A percentile compares a stretch with the other conserved stretches of the same genome.
These are phyloP conservation scores for Hiodon alosoides DNA, from an alignment of 2,113 vertebrate species.

Conservation along the genomic window DNA sequence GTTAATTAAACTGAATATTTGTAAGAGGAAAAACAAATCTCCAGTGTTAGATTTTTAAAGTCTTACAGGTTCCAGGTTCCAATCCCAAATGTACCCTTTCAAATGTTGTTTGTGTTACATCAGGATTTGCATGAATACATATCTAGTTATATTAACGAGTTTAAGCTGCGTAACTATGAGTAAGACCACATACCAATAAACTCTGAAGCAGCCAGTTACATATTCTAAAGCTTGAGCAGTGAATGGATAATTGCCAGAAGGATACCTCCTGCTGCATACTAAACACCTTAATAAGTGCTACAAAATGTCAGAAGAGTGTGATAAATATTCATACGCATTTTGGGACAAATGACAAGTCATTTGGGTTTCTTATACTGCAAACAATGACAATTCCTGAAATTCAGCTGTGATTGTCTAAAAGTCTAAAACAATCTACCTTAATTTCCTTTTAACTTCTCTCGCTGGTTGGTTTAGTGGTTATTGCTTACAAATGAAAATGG, in stretches of 20 bases:
- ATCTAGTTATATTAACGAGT: too few relatives aligned
- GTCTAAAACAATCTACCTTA: background rate
- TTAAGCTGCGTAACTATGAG: too few relatives aligned
- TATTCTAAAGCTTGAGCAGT: background rate
- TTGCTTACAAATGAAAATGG: too few relatives aligned
- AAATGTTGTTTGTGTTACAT: too few relatives aligned
- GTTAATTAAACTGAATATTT: too few relatives aligned
- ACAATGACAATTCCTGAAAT: background rate
- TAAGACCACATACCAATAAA: background rate
- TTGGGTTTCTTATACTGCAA: background rate
- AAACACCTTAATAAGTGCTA: background rate
- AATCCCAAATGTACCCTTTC: too few relatives aligned
- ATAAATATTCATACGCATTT: conserved; percentile 6
- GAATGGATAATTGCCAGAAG: background rate
- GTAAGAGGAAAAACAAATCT: too few relatives aligned
- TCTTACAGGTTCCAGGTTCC: too few relatives aligned
- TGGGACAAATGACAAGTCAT: conserved; percentile 12
- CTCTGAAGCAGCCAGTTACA: background rate
- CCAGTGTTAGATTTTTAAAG: too few relatives aligned
- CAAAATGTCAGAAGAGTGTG: background rate
- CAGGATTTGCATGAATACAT: too few relatives aligned
- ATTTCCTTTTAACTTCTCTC: background rate
- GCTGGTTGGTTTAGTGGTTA: too few relatives aligned
- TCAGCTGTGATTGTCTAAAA: background rate
- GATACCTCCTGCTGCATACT: conserved; percentile 1